Evolutionary conservation across 2,797 vertebrate genomes (phyloP).

Genomic region (Cheirogaleus major): DNA sequence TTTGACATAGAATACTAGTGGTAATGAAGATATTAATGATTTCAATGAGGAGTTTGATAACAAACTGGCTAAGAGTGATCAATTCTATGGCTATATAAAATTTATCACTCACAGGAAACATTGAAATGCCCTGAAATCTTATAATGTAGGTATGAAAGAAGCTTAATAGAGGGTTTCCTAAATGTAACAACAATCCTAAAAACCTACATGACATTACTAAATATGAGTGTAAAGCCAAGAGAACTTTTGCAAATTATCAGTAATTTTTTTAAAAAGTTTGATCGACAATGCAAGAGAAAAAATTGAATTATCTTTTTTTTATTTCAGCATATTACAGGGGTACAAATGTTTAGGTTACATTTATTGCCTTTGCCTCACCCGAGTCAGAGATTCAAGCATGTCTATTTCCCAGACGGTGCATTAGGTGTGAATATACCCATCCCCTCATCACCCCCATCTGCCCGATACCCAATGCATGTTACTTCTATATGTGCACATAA

Average conservation of each 20-base stretch:
- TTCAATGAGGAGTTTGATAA: background rate
- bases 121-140: background rate
- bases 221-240: background rate
- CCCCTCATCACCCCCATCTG: no score
- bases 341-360: no score
- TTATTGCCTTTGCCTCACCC: no score
- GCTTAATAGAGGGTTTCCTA: background rate
- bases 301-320: background rate
- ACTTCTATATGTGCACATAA: no score
- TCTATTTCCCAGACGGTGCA: no score
- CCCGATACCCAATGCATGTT: no score
- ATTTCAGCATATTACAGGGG: no score
- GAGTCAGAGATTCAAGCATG: no score
- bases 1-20: constrained; percentile 10
- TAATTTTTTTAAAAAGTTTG: background rate
- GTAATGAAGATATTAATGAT: background rate
- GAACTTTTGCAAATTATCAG: background rate
- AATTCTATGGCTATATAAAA: background rate
- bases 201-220: background rate
- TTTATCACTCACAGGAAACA: background rate
- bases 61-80: background rate
- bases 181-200: background rate
- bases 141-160: background rate
- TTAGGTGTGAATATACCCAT: no score
- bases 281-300: background rate